Base-by-base conservation (phyloP, 2,888 invertebrate species). In the Augochlorella aurata region DNA sequence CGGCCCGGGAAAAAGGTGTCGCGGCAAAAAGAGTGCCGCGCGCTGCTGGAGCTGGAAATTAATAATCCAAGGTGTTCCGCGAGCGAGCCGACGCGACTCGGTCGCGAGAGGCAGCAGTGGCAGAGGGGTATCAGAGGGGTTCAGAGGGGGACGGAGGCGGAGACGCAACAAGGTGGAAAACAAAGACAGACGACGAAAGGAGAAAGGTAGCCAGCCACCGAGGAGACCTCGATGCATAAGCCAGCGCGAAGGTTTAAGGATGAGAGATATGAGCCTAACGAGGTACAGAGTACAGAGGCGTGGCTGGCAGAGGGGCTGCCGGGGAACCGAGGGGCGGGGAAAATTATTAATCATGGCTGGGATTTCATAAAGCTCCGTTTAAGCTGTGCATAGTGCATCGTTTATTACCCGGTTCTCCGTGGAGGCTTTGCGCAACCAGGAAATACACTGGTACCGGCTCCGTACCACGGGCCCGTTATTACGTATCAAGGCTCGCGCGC, bases 281-380 rank as follows among this genome's bases (percentile, higher is more conserved):
- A 88, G 89, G 82, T 88, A 81, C 81, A 67, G 85, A 79, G 82
- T 88, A 81, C 81, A 67, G 85, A 79, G 82, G 71, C 21, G 75
- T 24, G 78, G 18, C 47, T 7, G 50, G 29, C 38, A 63, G 63
- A 63, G 63, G 24, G 38, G 14, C 71, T 38, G 52, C 29, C 29
- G 14, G 73, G 47, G 50, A 47, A 24, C 29, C n/a, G 70, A 76
- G 67, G 77, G 47, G 61, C 85, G 84, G 85, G 85, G 88, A 87
- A 89, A 91, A 92, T 93, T 93, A 93, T 93, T 93, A 93, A 93
- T 93, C 92, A 92, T 90, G 86, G 89, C 89, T 81, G 86, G 91
- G 92, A 93, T 93, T 91, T 92, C 92, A 92, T 93, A 92, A 93
- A 93, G 92, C 91, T 91, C 90, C 88, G 90, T 88, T 90, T 90